Percentiles rank a stretch among this genome's conserved stretches.
Evolutionary conservation across 2,888 invertebrate species (phyloP).

Genomic region (Drosophila stalkeri): DNA sequence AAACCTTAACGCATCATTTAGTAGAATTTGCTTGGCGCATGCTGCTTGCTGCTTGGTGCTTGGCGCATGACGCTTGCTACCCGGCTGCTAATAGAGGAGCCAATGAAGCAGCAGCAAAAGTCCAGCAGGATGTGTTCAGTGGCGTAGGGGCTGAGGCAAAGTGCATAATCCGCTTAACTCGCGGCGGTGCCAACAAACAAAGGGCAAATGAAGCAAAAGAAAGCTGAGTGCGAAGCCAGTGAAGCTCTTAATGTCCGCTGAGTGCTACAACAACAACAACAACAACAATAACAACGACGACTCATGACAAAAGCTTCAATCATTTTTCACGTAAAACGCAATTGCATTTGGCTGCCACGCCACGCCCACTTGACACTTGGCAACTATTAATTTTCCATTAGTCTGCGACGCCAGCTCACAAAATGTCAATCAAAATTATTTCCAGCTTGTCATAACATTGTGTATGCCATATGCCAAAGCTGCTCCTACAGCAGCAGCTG

Average conservation of each 20-base stretch:
- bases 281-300: background rate
- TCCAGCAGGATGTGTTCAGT: background rate
- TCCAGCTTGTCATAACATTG: conserved; percentile 62
- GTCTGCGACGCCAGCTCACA: conserved; percentile 25
- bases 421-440: conserved; percentile 63
- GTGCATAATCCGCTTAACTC: conserved; percentile 66
- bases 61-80: conserved; percentile 2
- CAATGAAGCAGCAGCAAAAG: conserved; percentile 7
- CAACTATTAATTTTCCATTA: conserved; percentile 68
- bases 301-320: conserved; percentile 19
- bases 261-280: conserved; percentile 18
- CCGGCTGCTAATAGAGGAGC: conserved; percentile 13
- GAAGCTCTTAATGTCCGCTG: conserved; percentile 42
- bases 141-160: background rate
- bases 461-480: conserved; percentile 30
- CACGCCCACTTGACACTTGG: conserved; percentile 13
- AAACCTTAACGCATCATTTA: conserved; percentile 57
- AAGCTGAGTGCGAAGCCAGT: conserved; percentile 33
- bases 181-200: conserved; percentile 32
- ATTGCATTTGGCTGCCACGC: conserved; percentile 29
- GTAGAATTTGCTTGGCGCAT: conserved; percentile 39
- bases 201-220: conserved; percentile 17
- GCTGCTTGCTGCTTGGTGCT: background rate
- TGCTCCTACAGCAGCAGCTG: background rate
- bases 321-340: conserved; percentile 38